Base-by-base conservation (phyloP, 2,888 invertebrate species). In the Folsomia manolachei region DNA sequence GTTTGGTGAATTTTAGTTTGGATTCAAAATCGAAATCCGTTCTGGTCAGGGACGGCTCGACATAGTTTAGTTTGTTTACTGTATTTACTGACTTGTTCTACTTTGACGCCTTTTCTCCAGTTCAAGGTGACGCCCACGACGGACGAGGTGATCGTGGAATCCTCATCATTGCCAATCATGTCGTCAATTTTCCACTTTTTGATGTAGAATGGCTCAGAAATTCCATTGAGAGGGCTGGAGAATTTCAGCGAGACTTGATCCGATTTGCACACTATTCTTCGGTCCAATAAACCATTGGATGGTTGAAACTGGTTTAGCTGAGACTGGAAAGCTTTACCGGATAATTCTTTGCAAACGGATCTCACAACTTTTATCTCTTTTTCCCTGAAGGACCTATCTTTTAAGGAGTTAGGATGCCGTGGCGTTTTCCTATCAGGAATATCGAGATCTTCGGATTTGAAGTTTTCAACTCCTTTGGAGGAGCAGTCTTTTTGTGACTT, bases 81-180 rank as follows among this genome's bases (percentile, higher is more conserved):
- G 23, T 64, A 69, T 39, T 65, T 64, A 18, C 67, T 72, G 7
- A 25, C 27, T 62, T 72, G 73, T 23, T 71, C 63, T 23, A 77
- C 70, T 62, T 70, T 70, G 1, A 77, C 70, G 26, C 73, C 77
- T 60, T 72, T 73, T 60, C 63, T 77, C 77, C 77, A 77, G 25
- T 71, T 72, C 19, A 73, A 51, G 27, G 73, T 72, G 19, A 71
- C 72, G 1, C 66, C 77, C 2, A 73, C 51, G 27, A 77, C 77
- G n/a, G 72, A 53, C 1, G 71, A 52, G 52, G 63, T 51, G 24
- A 23, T 62, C 11, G 67, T 23, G 11, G 27, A 51, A 2, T 63
- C 27, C 9, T 53, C 23, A 26, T 68, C 67, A 4, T 66, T 60
- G 18, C 51, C 26, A 62, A 71, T 56, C 2, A 75, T 26, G n/a